These are phyloP conservation scores for Phalloptychus januarius DNA, from an alignment of 2,797 vertebrate species.

Conservation along the genomic window DNA sequence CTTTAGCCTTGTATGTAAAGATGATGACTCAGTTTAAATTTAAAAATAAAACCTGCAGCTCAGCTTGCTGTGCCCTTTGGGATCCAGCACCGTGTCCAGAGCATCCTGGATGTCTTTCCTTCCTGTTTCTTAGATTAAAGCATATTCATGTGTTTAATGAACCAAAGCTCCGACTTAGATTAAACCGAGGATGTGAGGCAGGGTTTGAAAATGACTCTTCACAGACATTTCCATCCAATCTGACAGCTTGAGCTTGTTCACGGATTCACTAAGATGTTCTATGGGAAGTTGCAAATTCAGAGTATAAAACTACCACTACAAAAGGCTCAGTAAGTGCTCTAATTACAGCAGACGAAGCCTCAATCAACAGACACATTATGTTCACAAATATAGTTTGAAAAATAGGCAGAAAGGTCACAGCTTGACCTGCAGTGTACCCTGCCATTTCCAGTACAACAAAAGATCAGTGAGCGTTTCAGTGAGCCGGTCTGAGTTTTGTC, in stretches of 20 bases:
- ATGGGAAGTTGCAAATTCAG: too few species aligned
- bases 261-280: too few species aligned
- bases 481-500: not conserved
- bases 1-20: not conserved
- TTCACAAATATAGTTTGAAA: not conserved
- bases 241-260: not conserved
- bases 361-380: not conserved
- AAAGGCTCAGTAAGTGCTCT: not conserved
- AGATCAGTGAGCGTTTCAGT: not conserved
- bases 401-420: not conserved
- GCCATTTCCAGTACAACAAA: not conserved
- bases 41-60: not conserved
- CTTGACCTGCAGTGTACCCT: not conserved
- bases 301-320: not conserved
- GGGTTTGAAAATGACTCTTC: not conserved
- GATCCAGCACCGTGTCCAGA: not conserved
- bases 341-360: not conserved
- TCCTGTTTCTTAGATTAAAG: not conserved
- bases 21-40: not conserved
- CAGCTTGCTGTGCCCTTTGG: not conserved
- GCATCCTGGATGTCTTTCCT: not conserved
- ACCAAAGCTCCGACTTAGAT: not conserved
- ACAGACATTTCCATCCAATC: not conserved
- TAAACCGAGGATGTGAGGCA: not conserved
- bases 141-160: constrained; percentile 2